Conservation (phyloP, 2,888 invertebrate species). For the Drosophila diplacantha region DNA sequence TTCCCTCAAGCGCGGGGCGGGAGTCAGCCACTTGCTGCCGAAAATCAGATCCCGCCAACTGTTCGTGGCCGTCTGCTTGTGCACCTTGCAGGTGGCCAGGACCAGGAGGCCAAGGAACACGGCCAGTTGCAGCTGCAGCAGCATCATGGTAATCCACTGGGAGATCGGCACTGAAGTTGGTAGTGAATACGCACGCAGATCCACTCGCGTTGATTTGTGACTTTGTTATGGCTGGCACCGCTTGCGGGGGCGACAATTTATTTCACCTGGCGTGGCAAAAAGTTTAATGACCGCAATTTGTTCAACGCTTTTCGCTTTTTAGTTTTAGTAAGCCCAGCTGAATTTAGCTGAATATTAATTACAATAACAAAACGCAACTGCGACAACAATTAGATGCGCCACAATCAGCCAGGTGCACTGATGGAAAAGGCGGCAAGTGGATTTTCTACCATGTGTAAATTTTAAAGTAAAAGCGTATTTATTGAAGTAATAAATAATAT, state of each 20-base stretch:
- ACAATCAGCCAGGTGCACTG: conserved; percentile 45
- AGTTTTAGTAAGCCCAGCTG: conserved; percentile 38
- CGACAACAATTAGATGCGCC: conserved; percentile 70
- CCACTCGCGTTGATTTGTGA: conserved; percentile 43
- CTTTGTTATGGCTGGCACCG: conserved; percentile 57
- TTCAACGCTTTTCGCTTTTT: conserved; percentile 58
- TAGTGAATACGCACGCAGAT: conserved; percentile 20
- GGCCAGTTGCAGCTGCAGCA: conserved; percentile 24
- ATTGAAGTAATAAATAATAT: no score
- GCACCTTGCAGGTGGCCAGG: conserved; percentile 49
- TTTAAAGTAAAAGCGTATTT: no score
- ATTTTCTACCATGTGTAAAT: neutral
- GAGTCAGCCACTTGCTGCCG: conserved; percentile 68
- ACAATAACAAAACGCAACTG: conserved; percentile 61
- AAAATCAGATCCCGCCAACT: conserved; percentile 76
- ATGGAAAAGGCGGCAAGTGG: neutral
- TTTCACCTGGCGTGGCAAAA: conserved; percentile 52
- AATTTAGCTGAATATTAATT: conserved; percentile 63
- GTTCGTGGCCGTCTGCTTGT: conserved; percentile 42
- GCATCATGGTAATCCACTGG: conserved; percentile 12
- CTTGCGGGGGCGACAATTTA: conserved; percentile 61
- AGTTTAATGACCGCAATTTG: conserved; percentile 75
- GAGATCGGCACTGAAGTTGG: neutral
- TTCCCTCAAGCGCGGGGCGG: conserved; percentile 58
- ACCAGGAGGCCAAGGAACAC: conserved; percentile 31